These are phyloP conservation scores for Anhinga rufa DNA, from an alignment of 2,113 vertebrate species.

Conservation along the genomic window DNA sequence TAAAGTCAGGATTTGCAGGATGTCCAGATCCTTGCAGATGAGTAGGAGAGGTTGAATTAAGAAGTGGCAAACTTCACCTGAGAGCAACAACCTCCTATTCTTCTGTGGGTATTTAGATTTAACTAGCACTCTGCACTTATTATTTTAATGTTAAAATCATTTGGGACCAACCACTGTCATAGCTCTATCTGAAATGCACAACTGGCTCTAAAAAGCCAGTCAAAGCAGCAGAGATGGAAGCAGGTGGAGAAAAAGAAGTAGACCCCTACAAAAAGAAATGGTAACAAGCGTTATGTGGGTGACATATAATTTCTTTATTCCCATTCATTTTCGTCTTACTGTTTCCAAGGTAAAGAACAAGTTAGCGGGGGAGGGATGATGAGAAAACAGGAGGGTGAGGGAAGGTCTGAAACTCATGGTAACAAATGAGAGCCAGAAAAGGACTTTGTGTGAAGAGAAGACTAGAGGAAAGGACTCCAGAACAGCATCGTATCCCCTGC, in stretches of 20 bases:
- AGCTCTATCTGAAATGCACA: neutral
- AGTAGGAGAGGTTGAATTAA: neutral
- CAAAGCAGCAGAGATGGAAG: neutral
- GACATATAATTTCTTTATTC: neutral
- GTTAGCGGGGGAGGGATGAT: accelerated
- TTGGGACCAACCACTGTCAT: neutral
- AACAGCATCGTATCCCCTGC: neutral
- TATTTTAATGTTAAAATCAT: neutral
- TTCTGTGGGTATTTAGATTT: neutral
- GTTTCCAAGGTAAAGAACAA: neutral
- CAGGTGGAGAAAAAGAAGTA: neutral
- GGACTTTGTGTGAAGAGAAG: neutral
- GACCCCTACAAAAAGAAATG: neutral
- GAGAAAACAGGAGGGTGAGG: neutral
- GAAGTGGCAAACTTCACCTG: neutral
- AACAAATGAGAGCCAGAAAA: neutral
- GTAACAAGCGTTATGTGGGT: neutral
- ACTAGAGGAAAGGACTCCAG: neutral
- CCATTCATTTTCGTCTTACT: neutral
- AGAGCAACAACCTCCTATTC: neutral
- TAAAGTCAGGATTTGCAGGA: neutral
- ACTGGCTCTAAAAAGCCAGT: neutral
- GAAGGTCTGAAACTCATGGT: neutral
- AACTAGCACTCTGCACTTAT: neutral
- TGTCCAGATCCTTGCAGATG: neutral